Base-by-base conservation (phyloP, 2,797 vertebrate genomes). In the Acrossocheilus wenchowensis region DNA sequence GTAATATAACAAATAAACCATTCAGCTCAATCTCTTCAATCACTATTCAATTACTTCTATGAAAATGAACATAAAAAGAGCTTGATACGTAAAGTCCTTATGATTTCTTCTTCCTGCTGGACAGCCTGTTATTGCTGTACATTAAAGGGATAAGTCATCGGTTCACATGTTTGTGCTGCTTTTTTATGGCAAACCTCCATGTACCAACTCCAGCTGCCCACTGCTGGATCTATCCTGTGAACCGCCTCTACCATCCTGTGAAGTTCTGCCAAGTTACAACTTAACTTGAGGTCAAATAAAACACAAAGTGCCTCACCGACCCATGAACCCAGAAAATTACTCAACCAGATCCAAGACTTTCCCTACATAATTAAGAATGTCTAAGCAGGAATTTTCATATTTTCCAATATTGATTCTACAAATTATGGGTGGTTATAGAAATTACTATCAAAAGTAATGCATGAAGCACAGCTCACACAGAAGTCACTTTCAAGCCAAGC, bases 131-230 rank as follows among this genome's bases (percentile, higher is more conserved):
- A 78, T 52, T 52, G 9, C 17, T 75, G 30, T 21, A 75, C 73
- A 52, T 50, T 30, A 75, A 34, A 75, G 48, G 48, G 17, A 11
- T 75, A 34, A 52, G 48, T 39, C 30, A 57, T 43, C 36, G 15
- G 23, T 43, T 64, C 21, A 26, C 54, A 41, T 79, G 12, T 79
- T 43, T 45, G 7, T 62, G 57, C 54, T 62, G 23, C 36, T 62
- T 62, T 79, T 62, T 78, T 43, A 62, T 26, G 23, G 39, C 54
- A 62, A 43, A 62, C 39, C 77, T 64, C 57, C 78, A 64, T n/a
- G 34, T 79, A 79, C 78, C 78, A 79, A 62, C 77, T 60, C 12
- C 36, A 78, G 74, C 30, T 77, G 50, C 50, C 74, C 30, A 39
- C 75, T 15, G 34, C 75, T 78, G 52, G 50, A 78, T 78, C 52